Percentiles rank a stretch among this genome's conserved stretches.
Conservation (phyloP, 2,888 invertebrate genomes). For the Leptinotarsa rubiginosa region DNA sequence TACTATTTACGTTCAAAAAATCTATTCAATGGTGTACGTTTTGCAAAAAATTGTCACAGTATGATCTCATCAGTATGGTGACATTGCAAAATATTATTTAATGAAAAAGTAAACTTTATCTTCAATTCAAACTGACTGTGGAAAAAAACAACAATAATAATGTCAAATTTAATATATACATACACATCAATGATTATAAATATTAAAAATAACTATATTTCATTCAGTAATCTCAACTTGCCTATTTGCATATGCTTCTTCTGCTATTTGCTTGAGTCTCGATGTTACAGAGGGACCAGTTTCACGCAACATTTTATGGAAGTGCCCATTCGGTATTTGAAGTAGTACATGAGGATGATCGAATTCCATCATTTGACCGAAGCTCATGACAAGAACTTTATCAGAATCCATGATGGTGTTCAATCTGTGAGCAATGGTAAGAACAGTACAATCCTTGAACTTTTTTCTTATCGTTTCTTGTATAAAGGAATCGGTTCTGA, state of each 20-base stretch:
- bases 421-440: constrained; percentile 90
- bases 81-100: too few species aligned
- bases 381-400: constrained; percentile 87
- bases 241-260: not conserved
- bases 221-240: not conserved
- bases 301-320: constrained; percentile 77
- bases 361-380: constrained; percentile 82
- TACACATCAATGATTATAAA: not conserved
- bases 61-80: too few species aligned
- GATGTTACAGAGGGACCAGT: constrained; percentile 30
- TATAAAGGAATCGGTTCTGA: constrained; percentile 82
- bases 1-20: too few species aligned
- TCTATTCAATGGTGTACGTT: too few species aligned
- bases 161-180: not conserved
- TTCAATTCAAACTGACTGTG: not conserved
- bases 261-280: not conserved
- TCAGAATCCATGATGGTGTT: constrained; percentile 72
- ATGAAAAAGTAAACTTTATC: too few species aligned
- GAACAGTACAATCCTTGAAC: constrained; percentile 86
- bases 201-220: not conserved
- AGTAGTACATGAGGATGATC: constrained; percentile 80
- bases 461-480: constrained; percentile 84
- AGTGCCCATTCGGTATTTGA: constrained; percentile 70
- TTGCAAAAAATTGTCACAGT: too few species aligned
- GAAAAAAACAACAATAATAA: not conserved